A percentile compares a stretch with the other conserved stretches of the same genome.
These are phyloP conservation scores for Limenitis camilla DNA, from an alignment of 2,888 invertebrate genomes.

Conservation along the genomic window DNA sequence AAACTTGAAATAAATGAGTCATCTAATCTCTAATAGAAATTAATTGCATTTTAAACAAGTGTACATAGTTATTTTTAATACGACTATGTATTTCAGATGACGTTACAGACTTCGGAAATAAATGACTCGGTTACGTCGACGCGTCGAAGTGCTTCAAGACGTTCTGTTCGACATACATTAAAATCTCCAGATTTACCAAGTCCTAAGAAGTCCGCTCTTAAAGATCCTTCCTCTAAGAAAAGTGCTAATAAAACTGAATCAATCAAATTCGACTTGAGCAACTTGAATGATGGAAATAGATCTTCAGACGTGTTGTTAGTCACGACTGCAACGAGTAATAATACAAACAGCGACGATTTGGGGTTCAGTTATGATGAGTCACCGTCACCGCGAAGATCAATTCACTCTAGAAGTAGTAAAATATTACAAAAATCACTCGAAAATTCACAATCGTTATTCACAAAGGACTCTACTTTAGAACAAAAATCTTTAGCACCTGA, in stretches of 20 bases:
- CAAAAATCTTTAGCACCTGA: no score
- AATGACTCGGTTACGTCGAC: no score
- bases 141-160: not conserved
- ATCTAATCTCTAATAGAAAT: no score
- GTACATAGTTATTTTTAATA: no score
- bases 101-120: no score
- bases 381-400: slow-evolving; percentile 40
- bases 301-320: slow-evolving; percentile 27
- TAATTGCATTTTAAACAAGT: no score
- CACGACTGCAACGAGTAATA: slow-evolving; percentile 20
- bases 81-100: no score
- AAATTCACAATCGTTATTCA: no score
- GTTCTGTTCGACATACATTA: not conserved
- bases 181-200: slow-evolving; percentile 29
- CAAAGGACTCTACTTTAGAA: no score
- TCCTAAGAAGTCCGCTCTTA: slow-evolving; percentile 55
- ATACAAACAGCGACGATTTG: slow-evolving; percentile 16
- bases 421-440: slow-evolving; percentile 38
- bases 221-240: slow-evolving; percentile 39
- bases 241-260: slow-evolving; percentile 48
- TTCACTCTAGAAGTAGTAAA: slow-evolving; percentile 41
- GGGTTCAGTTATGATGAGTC: slow-evolving; percentile 32
- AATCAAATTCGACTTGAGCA: slow-evolving; percentile 63
- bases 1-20: no score
- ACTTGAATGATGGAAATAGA: slow-evolving; percentile 36